Evolutionary conservation across 2,113 vertebrate genomes (phyloP).

Genomic region (Dromiciops gliroides): DNA sequence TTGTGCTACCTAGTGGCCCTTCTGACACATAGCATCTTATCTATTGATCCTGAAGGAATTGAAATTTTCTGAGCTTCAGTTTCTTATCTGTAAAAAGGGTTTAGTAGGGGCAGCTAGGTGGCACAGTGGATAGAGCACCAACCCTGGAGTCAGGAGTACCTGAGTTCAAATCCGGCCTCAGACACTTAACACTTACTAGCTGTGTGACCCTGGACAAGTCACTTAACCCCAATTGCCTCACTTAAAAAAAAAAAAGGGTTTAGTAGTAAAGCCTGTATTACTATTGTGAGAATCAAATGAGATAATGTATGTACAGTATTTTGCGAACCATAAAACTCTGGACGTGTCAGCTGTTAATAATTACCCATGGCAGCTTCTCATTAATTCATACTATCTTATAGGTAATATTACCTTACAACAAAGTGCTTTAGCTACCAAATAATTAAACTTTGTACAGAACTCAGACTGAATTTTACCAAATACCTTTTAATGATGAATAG

Average conservation of each 20-base stretch:
- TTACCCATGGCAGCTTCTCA: neutral
- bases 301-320: neutral
- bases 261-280: neutral
- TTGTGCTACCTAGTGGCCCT: neutral
- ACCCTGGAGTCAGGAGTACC: too few species aligned
- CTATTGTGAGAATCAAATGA: neutral
- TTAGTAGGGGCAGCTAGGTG: too few species aligned
- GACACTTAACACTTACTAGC: too few species aligned
- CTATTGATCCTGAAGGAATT: neutral
- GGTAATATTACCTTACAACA: neutral
- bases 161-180: too few species aligned
- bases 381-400: neutral
- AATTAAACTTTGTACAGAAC: neutral
- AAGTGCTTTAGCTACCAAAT: neutral
- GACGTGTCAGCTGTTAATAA: neutral
- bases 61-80: neutral
- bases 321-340: neutral
- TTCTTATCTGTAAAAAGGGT: neutral
- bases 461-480: neutral
- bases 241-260: too few species aligned
- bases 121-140: too few species aligned
- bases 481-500: neutral
- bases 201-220: too few species aligned
- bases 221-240: too few species aligned
- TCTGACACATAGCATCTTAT: neutral